Evolutionary conservation across 2,113 vertebrate species (phyloP).

Genomic region (Sturnus vulgaris): DNA sequence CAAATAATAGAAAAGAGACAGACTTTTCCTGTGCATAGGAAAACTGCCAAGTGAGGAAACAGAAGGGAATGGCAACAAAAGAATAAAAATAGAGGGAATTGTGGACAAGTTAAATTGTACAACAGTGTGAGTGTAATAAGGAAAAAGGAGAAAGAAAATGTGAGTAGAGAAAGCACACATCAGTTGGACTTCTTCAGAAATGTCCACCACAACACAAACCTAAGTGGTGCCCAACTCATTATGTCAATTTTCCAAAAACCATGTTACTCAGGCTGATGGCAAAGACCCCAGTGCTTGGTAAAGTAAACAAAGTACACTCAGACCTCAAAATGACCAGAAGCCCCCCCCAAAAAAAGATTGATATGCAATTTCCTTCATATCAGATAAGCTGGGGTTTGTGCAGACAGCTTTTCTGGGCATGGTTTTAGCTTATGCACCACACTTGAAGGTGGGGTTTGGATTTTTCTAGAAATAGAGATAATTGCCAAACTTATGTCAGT

Average conservation of each 20-base stretch:
- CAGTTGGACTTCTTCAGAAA: not conserved
- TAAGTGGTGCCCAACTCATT: not conserved
- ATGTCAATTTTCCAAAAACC: not conserved
- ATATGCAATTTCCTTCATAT: not conserved
- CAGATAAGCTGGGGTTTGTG: not conserved
- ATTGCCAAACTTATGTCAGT: not conserved
- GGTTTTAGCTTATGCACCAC: not conserved
- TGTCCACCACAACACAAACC: not conserved
- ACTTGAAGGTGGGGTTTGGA: not conserved
- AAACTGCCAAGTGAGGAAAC: not conserved
- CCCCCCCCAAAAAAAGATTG: not conserved
- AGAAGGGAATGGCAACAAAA: not conserved
- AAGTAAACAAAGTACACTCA: not conserved
- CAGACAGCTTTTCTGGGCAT: not conserved
- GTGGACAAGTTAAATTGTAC: not conserved
- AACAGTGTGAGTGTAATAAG: fast-evolving
- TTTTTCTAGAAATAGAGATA: not conserved
- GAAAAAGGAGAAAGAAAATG: not conserved
- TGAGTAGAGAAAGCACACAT: not conserved
- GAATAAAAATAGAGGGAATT: not conserved
- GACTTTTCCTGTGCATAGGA: not conserved
- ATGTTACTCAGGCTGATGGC: not conserved
- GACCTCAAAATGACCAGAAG: not conserved
- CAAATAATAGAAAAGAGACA: not conserved
- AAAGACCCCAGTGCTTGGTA: not conserved